phyloP scores from a whole-genome alignment of 2,888 invertebrate species.

The Ischnus inquisitorius region DNA sequence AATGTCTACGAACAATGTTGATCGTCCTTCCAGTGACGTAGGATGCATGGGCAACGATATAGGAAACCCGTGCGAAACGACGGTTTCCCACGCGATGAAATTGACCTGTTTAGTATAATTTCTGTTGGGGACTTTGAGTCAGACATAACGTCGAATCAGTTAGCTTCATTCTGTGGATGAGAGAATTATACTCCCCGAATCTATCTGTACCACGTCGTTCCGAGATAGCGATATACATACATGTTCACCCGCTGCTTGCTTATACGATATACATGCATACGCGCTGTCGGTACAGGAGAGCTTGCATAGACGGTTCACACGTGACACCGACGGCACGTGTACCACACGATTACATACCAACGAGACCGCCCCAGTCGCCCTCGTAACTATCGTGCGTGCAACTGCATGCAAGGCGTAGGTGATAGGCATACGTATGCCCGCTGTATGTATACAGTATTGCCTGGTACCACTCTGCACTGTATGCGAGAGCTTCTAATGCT shows the following conservation, averaged over 20 bases:
- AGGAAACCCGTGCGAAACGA: not conserved
- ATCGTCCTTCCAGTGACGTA: constrained; percentile 9
- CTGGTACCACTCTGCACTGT: constrained; percentile 24
- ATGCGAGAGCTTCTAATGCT: constrained; percentile 56
- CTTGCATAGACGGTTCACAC: constrained; percentile 52
- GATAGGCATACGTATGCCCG: constrained; percentile 20
- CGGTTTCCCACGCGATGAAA: not conserved
- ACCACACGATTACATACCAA: constrained; percentile 66
- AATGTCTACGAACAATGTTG: constrained; percentile 9
- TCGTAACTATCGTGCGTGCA: constrained; percentile 64
- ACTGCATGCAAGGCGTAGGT: constrained; percentile 61
- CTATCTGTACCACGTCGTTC: constrained; percentile 42
- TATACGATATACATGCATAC: constrained; percentile 21
- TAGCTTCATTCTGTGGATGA: constrained; percentile 14
- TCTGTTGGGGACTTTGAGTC: not conserved
- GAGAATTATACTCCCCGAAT: not conserved
- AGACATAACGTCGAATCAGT: not conserved
- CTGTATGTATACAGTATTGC: not conserved
- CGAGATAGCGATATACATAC: constrained; percentile 57
- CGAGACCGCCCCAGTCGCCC: constrained; percentile 37
- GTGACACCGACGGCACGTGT: constrained; percentile 64
- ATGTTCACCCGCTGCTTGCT: constrained; percentile 43
- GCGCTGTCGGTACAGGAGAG: constrained; percentile 12
- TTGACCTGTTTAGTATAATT: not conserved
- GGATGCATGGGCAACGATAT: not conserved